Evolutionary conservation across 1,140 invertebrate species (phyloP).

Genomic region (Solenopsis fugax): DNA sequence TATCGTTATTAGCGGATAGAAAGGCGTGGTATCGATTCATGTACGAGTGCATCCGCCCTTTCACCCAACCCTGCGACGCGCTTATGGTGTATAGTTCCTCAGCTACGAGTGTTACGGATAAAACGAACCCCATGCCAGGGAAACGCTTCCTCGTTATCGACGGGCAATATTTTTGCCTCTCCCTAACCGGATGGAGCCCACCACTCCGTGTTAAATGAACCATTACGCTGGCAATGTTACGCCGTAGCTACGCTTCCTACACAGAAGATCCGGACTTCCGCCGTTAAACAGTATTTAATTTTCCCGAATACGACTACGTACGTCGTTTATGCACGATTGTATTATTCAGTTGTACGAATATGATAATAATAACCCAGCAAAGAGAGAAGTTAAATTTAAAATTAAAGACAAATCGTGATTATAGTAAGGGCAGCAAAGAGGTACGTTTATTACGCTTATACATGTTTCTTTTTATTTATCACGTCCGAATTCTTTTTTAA

Average conservation of each 20-base stretch:
- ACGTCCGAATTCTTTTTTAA: not conserved
- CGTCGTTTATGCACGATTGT: not conserved
- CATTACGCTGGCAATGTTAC: constrained; percentile 69
- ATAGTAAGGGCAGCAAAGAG: not conserved
- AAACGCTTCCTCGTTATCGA: constrained; percentile 67
- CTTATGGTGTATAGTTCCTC: constrained; percentile 16
- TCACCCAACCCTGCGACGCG: not conserved
- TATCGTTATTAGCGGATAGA: constrained; percentile 46
- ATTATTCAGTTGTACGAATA: not conserved
- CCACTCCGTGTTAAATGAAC: constrained; percentile 73
- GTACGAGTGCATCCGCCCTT: constrained; percentile 20
- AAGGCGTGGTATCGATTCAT: constrained; percentile 31
- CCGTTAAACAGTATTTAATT: constrained; percentile 73
- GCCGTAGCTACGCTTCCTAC: constrained; percentile 65
- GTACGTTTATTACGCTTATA: not conserved
- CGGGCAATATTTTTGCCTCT: constrained; percentile 73
- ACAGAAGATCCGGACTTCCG: constrained; percentile 71
- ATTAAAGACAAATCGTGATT: not conserved
- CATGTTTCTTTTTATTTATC: not conserved
- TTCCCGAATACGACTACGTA: constrained; percentile 26
- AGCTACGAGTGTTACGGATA: constrained; percentile 49
- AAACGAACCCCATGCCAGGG: constrained; percentile 55
- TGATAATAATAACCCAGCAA: not conserved
- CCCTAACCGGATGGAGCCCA: constrained; percentile 73
- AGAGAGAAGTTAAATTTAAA: constrained; percentile 1